Evolutionary conservation across 1,140 invertebrate genomes (phyloP).

Genomic region (Pseudoatta argentina): DNA sequence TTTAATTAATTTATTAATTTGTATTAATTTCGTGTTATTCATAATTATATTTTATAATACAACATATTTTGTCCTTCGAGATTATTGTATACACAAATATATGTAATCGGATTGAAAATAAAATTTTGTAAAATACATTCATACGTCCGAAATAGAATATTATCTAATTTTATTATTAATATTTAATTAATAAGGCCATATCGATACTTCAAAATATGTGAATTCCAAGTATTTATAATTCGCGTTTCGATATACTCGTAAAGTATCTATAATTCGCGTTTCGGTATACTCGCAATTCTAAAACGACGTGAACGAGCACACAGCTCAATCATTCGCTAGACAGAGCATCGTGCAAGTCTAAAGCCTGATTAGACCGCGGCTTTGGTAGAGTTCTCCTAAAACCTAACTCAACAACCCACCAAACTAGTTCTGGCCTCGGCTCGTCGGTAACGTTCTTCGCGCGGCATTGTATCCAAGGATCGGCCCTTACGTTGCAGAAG

Average conservation of each 20-base stretch:
- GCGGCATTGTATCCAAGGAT: slow-evolving; percentile 76
- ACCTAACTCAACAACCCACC: slow-evolving; percentile 83
- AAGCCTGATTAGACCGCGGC: slow-evolving; percentile 64
- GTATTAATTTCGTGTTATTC: not conserved
- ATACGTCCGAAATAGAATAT: not conserved
- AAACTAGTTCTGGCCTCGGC: slow-evolving; percentile 83
- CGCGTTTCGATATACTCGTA: not conserved
- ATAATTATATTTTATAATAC: not conserved
- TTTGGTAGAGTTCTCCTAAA: slow-evolving; percentile 77
- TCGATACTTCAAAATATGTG: not conserved
- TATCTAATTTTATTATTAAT: not conserved
- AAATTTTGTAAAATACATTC: not conserved
- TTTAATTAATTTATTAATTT: not conserved
- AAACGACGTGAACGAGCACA: slow-evolving; percentile 21
- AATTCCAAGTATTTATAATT: not conserved
- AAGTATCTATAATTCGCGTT: not conserved
- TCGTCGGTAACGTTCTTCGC: slow-evolving; percentile 72
- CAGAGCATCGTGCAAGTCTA: slow-evolving; percentile 56
- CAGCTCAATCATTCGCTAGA: slow-evolving; percentile 30
- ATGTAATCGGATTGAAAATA: not conserved
- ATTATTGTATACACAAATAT: not conserved
- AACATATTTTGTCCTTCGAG: not conserved
- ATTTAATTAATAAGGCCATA: not conserved
- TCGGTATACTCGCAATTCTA: not conserved
- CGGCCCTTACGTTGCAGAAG: slow-evolving; percentile 72